Conservation (phyloP, 2,888 invertebrate genomes). For the Monoplex corrugatus region DNA sequence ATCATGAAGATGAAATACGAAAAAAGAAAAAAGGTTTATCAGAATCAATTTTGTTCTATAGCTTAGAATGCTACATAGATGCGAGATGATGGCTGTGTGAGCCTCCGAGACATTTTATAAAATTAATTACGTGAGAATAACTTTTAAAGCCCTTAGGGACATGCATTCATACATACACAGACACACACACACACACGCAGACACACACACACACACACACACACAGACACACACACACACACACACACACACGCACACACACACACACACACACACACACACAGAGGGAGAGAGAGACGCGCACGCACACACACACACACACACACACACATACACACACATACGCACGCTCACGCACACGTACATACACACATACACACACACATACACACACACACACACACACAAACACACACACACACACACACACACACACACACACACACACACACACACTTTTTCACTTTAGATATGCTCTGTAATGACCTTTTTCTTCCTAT, state of each 20-base stretch:
- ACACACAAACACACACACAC: no score
- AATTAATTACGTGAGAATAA: no score
- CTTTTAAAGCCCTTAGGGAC: no score
- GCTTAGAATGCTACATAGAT: no score
- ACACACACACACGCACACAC: slow-evolving; percentile 22
- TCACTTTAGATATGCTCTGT: no score
- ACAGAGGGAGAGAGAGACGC: background rate
- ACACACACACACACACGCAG: slow-evolving; percentile 22
- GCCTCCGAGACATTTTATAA: no score
- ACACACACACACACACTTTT: background rate
- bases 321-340: background rate
- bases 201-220: background rate
- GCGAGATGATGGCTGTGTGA: no score
- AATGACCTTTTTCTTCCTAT: no score
- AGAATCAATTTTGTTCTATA: no score
- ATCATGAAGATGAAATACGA: no score
- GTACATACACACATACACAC: slow-evolving; percentile 10
- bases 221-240: background rate
- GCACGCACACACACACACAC: slow-evolving; percentile 3
- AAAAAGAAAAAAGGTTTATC: no score
- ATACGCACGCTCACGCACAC: background rate
- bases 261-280: slow-evolving; percentile 39
- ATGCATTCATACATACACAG: slow-evolving; percentile 17
- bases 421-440: no score
- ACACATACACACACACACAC: background rate